These are phyloP conservation scores for Antheraea mylitta DNA, from an alignment of 1,140 invertebrate species.

Conservation along the genomic window DNA sequence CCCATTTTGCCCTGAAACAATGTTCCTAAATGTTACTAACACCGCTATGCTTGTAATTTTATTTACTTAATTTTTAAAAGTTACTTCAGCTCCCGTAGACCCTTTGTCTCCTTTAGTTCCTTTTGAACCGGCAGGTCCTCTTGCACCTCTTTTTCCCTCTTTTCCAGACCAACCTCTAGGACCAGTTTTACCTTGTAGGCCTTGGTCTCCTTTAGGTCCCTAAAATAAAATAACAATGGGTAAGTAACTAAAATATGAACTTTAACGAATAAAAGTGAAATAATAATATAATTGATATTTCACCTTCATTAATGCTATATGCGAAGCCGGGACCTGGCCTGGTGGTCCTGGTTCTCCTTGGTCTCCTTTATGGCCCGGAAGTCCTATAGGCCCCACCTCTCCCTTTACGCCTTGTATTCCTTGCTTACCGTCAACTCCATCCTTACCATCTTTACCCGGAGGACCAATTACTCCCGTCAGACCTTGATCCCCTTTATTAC, in stretches of 20 bases:
- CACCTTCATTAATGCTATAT: conserved; percentile 48
- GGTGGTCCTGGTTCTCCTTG: conserved; percentile 40
- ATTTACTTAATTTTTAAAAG: neutral
- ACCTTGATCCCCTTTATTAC: conserved; percentile 44
- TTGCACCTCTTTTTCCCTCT: conserved; percentile 28
- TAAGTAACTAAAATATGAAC: neutral
- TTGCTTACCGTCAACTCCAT: conserved; percentile 34
- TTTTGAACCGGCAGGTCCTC: conserved; percentile 34
- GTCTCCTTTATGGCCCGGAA: conserved; percentile 47
- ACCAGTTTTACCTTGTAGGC: conserved; percentile 34
- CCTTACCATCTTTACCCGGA: conserved; percentile 40
- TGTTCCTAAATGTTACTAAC: neutral
- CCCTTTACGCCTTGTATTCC: conserved; percentile 42
- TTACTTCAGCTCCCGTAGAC: conserved; percentile 28
- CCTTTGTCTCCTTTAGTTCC: conserved; percentile 34
- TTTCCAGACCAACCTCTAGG: conserved; percentile 29
- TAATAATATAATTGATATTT: neutral
- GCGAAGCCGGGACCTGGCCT: conserved; percentile 38
- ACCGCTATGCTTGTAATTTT: neutral
- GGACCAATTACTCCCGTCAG: conserved; percentile 34
- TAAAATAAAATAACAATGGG: conserved; percentile 20
- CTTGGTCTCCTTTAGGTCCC: conserved; percentile 43
- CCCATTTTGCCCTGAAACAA: conserved; percentile 31
- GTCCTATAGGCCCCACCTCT: conserved; percentile 35
- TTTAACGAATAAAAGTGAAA: too few relatives aligned